phyloP scores from a whole-genome alignment of 2,888 invertebrate species.

The Eristalis tenax region DNA sequence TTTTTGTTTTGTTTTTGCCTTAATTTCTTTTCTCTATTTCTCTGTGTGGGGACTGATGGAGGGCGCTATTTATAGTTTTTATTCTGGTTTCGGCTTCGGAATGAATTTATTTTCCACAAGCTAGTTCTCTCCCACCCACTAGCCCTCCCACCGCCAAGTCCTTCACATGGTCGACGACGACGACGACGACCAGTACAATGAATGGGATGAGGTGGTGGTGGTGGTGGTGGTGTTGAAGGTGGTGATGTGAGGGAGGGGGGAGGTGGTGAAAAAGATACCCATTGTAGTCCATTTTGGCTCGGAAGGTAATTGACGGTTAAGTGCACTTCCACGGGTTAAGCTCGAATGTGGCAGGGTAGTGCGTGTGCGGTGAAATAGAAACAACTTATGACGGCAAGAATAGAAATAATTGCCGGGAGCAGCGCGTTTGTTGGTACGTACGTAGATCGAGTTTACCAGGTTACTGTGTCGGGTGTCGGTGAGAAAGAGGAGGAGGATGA shows the following conservation, averaged over 20 bases:
- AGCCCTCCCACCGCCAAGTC: too few species aligned
- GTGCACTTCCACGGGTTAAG: conserved; percentile 55
- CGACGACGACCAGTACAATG: not conserved
- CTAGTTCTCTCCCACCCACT: not conserved
- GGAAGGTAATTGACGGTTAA: conserved; percentile 61
- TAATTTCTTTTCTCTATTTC: not conserved
- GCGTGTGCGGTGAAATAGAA: conserved; percentile 6
- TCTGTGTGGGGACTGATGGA: not conserved
- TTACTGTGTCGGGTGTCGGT: too few species aligned
- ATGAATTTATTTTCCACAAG: conserved; percentile 26
- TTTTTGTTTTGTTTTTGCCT: conserved; percentile 8
- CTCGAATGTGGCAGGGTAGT: not conserved
- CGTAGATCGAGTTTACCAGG: too few species aligned
- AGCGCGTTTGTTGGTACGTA: not conserved
- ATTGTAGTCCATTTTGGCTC: conserved; percentile 37
- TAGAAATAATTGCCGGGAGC: conserved; percentile 33
- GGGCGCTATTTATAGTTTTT: conserved; percentile 20
- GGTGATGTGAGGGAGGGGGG: not conserved
- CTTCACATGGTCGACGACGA: not conserved
- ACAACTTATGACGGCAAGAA: conserved; percentile 26
- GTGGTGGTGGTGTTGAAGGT: not conserved
- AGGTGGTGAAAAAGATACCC: not conserved
- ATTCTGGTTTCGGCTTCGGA: conserved; percentile 23
- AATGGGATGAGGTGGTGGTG: not conserved
- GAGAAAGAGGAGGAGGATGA: too few species aligned